Evolutionary conservation across 2,113 vertebrate genomes (phyloP).

Genomic region (Bagarius yarrelli): DNA sequence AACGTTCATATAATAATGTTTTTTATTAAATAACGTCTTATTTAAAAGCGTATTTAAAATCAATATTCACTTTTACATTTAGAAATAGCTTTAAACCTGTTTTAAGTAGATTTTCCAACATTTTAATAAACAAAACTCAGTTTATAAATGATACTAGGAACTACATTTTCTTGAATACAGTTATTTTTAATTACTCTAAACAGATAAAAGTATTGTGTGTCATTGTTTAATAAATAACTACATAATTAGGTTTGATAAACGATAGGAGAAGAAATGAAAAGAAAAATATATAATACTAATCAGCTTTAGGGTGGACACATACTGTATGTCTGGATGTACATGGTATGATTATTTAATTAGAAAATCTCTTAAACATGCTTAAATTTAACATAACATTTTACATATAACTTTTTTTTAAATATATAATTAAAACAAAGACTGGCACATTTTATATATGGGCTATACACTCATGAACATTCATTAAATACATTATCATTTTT

Average conservation of each 20-base stretch:
- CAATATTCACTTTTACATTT: background rate
- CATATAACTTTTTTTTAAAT: too few species aligned
- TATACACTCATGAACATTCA: too few species aligned
- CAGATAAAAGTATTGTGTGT: background rate
- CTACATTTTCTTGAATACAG: background rate
- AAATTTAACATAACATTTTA: background rate
- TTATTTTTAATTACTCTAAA: background rate
- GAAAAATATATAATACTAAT: background rate
- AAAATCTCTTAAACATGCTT: background rate
- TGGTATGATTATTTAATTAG: background rate
- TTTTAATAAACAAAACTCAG: background rate
- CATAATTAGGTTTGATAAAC: background rate
- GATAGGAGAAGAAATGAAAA: background rate
- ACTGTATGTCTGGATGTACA: background rate
- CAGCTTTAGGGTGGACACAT: background rate
- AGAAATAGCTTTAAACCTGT: background rate
- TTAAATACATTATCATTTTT: too few species aligned
- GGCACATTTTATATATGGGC: too few species aligned
- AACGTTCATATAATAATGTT: background rate
- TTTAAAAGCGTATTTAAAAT: background rate
- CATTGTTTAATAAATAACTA: background rate
- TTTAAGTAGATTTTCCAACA: background rate
- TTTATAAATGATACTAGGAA: background rate
- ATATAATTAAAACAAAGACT: too few species aligned
- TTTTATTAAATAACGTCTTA: background rate